Conservation (phyloP, 2,888 invertebrate species). For the Pegoplata infirma region DNA sequence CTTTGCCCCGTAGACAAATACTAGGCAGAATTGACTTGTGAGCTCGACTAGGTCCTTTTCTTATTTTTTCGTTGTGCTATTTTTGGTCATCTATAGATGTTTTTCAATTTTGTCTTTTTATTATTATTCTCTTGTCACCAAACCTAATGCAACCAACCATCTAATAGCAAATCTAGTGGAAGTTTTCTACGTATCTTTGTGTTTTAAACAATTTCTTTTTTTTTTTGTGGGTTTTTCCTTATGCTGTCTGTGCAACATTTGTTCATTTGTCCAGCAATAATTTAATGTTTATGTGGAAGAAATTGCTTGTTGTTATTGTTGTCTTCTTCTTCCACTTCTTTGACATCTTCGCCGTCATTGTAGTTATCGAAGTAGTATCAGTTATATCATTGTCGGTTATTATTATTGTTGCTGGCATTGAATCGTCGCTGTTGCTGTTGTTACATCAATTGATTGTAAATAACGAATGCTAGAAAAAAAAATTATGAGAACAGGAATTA, state of each 20-base stretch:
- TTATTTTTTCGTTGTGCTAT: background rate
- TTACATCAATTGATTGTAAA: background rate
- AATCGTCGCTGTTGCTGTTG: background rate
- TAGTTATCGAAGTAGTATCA: background rate
- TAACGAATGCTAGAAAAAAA: background rate
- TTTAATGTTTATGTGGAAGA: slow-evolving; percentile 38
- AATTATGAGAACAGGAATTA: no score
- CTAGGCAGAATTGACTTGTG: slow-evolving; percentile 10
- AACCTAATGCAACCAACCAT: background rate
- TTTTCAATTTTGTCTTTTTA: background rate
- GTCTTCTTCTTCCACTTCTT: no score
- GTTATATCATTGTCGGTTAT: background rate
- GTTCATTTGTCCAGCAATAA: slow-evolving; percentile 40
- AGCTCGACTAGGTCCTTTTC: slow-evolving; percentile 10
- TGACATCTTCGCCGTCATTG: background rate
- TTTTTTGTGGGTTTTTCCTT: background rate
- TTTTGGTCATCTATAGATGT: background rate
- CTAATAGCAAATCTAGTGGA: background rate
- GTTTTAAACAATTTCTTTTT: no score
- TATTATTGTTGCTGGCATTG: background rate
- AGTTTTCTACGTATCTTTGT: background rate
- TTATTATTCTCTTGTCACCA: background rate
- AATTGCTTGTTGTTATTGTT: slow-evolving; percentile 14
- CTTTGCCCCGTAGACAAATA: slow-evolving; percentile 23
- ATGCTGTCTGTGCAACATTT: background rate